phyloP scores from a whole-genome alignment of 2,888 invertebrate species.

The Dendrolimus houi region DNA sequence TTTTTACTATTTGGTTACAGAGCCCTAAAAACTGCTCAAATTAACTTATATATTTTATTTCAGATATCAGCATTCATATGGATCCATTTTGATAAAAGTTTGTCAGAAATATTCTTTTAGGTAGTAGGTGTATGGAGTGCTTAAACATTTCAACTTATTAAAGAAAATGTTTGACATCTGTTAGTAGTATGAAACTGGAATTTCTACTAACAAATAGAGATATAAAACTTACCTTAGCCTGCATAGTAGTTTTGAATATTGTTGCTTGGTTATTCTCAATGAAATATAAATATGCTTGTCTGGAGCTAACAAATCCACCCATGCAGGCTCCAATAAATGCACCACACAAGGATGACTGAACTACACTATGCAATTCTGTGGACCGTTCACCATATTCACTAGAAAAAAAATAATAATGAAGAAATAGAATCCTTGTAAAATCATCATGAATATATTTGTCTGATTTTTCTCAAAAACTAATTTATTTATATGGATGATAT shows the following conservation, averaged over 20 bases:
- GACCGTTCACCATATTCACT: slow-evolving; percentile 81
- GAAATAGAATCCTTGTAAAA: background rate
- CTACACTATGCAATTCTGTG: slow-evolving; percentile 76
- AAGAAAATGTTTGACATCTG: too few species aligned
- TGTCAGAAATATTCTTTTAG: too few species aligned
- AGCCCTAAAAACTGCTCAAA: too few species aligned
- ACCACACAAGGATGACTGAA: slow-evolving; percentile 77
- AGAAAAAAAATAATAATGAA: slow-evolving; percentile 24
- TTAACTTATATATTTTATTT: too few species aligned
- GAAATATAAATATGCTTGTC: slow-evolving; percentile 78
- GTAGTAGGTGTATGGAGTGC: too few species aligned
- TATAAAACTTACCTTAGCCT: slow-evolving; percentile 78
- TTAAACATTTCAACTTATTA: too few species aligned
- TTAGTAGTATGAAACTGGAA: too few species aligned
- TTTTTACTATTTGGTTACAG: too few species aligned
- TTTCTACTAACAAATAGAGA: background rate
- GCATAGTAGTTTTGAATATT: slow-evolving; percentile 77
- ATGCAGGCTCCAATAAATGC: slow-evolving; percentile 78
- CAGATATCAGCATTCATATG: too few species aligned
- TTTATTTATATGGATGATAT: too few species aligned
- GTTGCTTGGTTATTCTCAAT: slow-evolving; percentile 86
- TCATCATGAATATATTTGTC: background rate
- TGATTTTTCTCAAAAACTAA: background rate
- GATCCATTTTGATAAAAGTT: too few species aligned
- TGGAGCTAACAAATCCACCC: slow-evolving; percentile 79